Evolutionary conservation across 2,888 invertebrate species (phyloP), one percentile per base, ranked within the genome.

Genomic region (Rotaria socialis): DNA sequence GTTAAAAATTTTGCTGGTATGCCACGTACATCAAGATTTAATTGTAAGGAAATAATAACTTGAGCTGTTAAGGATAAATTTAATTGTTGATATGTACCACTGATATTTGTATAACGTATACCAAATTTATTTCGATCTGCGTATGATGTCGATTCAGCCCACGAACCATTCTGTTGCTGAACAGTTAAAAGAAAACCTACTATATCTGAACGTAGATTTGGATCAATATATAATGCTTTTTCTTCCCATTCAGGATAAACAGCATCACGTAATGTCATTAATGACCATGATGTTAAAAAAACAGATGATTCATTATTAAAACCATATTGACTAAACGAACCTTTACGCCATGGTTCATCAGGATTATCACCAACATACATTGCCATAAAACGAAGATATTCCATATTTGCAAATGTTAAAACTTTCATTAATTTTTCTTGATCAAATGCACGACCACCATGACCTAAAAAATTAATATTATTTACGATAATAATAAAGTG

Each of bases 171-270:
- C 0, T 93, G 75, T 86, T 89, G 94, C 91, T 97, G 97, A 91
- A 95, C 95, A 85, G 94, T 93, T 87, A 97, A 91, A 6, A 97
- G 92, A 96, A 96, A 97, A 0, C 94, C 93, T 4, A 96, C 94
- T 0, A 96, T 94, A 90, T 94, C 94, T 8, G 94, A 94, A 89
- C 97, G 95, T 5, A 96, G 94, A 84, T 93, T 93, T 0, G 96
- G 95, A 91, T 97, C 96, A 88, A 97, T 96, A 91, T 95, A 97
- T 86, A 97, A 94, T 4, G 80, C 80, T 90, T 94, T 96, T 91
- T 94, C 96, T 91, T 97, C 96, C 96, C 97, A 97, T 90, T 97
- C 97, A 89, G 96, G 96, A 91, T 96, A 96, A 67, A 95, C 95
- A 0, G 96, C 96, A 90, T 96, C 95, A 90, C 96, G 95, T 90